Percentiles rank a stretch among this genome's conserved stretches.
Evolutionary conservation across 2,113 vertebrate species (phyloP).

Genomic region (Strigops habroptila): DNA sequence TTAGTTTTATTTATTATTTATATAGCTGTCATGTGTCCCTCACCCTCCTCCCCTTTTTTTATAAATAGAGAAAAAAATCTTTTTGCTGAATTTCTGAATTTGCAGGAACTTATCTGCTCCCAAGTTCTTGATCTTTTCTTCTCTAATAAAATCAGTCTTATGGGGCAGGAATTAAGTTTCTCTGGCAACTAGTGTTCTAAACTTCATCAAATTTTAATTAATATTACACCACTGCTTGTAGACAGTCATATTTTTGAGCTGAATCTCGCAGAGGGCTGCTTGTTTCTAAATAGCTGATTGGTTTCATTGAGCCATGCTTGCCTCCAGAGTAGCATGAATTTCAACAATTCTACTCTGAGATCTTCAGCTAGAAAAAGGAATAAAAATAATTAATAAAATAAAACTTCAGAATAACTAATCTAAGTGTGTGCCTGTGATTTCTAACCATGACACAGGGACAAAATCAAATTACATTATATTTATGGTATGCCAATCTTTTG

Average conservation of each 20-base stretch:
- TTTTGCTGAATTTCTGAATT: neutral
- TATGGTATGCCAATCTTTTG: neutral
- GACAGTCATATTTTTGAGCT: neutral
- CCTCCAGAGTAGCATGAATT: neutral
- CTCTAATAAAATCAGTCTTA: neutral
- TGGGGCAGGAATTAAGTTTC: neutral
- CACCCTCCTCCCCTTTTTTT: fast-evolving
- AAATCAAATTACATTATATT: neutral
- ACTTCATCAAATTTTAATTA: neutral
- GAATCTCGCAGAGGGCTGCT: neutral
- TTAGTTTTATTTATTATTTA: neutral
- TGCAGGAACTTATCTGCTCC: neutral
- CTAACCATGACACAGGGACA: neutral
- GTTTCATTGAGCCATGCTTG: neutral
- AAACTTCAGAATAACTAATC: neutral
- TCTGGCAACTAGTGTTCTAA: neutral
- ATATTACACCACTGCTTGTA: neutral
- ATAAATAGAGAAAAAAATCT: neutral
- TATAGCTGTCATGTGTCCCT: neutral
- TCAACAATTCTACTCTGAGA: neutral
- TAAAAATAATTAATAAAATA: neutral
- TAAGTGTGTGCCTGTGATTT: neutral
- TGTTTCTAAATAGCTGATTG: neutral
- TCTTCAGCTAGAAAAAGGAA: neutral
- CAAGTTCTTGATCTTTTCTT: neutral